Percentiles rank a stretch among this genome's conserved stretches.
Conservation (phyloP, 2,113 vertebrate species). For the Salvator merianae region DNA sequence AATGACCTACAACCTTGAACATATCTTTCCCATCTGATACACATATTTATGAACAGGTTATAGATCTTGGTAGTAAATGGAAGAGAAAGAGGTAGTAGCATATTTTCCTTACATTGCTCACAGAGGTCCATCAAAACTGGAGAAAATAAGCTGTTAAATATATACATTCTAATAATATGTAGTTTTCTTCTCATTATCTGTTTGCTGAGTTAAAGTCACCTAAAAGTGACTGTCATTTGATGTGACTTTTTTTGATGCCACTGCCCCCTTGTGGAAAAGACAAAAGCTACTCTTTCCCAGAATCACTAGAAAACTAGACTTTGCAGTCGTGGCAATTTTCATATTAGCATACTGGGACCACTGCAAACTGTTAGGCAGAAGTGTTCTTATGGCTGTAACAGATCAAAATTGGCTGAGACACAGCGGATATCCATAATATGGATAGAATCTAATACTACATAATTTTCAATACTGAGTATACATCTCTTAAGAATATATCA, state of each 20-base stretch:
- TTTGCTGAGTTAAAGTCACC: neutral
- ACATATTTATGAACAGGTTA: neutral
- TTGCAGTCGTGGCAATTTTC: neutral
- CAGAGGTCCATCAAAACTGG: neutral
- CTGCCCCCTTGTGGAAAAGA: conserved; percentile 5
- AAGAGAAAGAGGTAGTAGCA: neutral
- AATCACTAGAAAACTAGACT: neutral
- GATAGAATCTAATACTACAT: no score
- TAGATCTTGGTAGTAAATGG: neutral
- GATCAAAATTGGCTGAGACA: neutral
- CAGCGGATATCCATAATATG: no score
- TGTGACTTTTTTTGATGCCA: neutral
- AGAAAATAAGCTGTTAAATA: neutral
- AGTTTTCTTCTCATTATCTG: neutral
- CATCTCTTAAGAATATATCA: no score
- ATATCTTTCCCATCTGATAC: neutral
- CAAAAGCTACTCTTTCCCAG: neutral
- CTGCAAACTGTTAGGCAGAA: neutral
- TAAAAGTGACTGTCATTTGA: neutral
- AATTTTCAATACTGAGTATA: no score
- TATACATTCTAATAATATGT: no score
- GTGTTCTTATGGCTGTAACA: neutral
- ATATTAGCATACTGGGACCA: neutral
- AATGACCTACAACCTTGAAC: neutral
- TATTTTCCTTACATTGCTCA: neutral